Evolutionary conservation across 2,797 vertebrate species (phyloP), one percentile per base, ranked within the genome.

Genomic region (Ceryle rudis): DNA sequence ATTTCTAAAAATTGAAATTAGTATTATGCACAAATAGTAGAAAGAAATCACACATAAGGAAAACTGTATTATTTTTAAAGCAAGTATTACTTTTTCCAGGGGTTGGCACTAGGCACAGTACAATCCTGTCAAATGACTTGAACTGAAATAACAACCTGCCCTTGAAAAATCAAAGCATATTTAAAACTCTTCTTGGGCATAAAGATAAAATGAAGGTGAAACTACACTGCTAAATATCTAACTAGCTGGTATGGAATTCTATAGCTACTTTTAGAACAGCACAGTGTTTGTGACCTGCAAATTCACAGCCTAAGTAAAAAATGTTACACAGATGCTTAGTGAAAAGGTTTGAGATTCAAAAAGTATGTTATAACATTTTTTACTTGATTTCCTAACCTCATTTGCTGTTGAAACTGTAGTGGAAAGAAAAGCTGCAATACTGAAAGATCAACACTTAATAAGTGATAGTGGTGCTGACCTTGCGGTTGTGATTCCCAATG

Each of bases 291-390:
- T 60, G 22, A 71, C 35, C 35, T 49, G 6, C 3, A 75, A 89
- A 87, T 86, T 79, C 46, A 65, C n/a, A 88, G 26, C 15, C n/a
- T 55, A 47, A n/a, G 46, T 41, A 49, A 55, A 91, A 78, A 81
- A 19, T 4, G 16, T 49, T 51, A 44, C 13, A 17, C 3, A 42
- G 29, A 14, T 10, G 12, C 64, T 69, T 81, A 57, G 22, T 55
- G 26, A 46, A 81, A 91, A 55, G 6, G 9, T 26, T 33, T 51
- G 61, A 46, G 41, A 69, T 60, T 74, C 6, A 83, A 35, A 67
- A 83, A 20, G 2, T 57, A 37, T 35, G 3, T 33, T 58, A 41
- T 61, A 39, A 52, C 7, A 25, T 94, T 25, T 67, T 77, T 81
- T 23, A 46, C 20, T 49, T 74, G 37, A 44, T 46, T 79, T 62